Conservation (phyloP, 2,888 invertebrate species). For the Cantharis rufa region DNA sequence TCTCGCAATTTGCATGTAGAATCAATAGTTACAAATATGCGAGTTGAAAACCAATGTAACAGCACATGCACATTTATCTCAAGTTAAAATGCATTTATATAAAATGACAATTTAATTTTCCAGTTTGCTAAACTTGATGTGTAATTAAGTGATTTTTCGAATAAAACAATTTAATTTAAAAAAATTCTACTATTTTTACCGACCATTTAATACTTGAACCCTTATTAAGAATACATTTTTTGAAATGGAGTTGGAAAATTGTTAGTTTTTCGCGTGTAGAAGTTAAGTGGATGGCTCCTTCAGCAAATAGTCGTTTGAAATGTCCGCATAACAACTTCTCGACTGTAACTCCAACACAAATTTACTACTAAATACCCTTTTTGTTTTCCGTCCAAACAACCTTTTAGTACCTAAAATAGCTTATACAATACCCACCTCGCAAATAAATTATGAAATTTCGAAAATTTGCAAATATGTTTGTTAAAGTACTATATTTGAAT, state of each 20-base stretch:
- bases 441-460: neutral
- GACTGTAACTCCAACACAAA: neutral
- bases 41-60: neutral
- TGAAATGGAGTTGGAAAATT: neutral
- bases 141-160: neutral
- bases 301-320: neutral
- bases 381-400: neutral
- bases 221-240: neutral
- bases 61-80: neutral
- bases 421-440: neutral
- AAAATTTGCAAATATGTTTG: neutral
- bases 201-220: neutral
- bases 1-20: neutral
- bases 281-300: neutral
- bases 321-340: neutral
- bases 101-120: neutral
- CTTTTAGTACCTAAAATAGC: neutral
- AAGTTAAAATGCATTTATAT: neutral
- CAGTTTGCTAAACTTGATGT: neutral
- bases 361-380: neutral
- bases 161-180: too few species aligned
- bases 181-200: neutral
- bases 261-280: neutral
- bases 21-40: neutral
- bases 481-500: neutral